Percentiles rank a stretch among this genome's conserved stretches.
These are phyloP conservation scores for Hirtodrosophila cameraria DNA, from an alignment of 2,888 invertebrate genomes.

Conservation along the genomic window DNA sequence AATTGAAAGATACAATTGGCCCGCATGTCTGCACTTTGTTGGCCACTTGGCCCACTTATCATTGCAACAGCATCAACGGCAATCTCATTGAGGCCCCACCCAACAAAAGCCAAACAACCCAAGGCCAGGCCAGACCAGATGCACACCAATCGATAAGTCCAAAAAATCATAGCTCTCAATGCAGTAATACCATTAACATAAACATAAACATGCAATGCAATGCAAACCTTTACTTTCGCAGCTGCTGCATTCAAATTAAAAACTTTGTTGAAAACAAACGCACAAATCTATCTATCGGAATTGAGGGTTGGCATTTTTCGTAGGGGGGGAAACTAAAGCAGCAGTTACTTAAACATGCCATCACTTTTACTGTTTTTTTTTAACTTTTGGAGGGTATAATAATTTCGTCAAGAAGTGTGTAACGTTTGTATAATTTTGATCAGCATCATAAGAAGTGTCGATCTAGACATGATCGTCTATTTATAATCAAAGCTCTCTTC, in stretches of 20 bases:
- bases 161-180: conserved; percentile 26
- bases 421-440: too few relatives aligned
- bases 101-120: conserved; percentile 9
- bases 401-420: too few relatives aligned
- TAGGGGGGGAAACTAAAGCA: background rate
- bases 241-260: conserved; percentile 60
- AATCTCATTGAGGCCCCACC: conserved; percentile 20
- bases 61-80: conserved; percentile 39
- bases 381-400: too few relatives aligned
- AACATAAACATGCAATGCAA: conserved; percentile 57
- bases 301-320: background rate
- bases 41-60: conserved; percentile 45
- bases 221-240: conserved; percentile 1
- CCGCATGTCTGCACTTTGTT: conserved; percentile 64
- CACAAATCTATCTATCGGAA: conserved; percentile 44
- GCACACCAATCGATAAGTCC: conserved; percentile 51
- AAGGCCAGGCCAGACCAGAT: conserved; percentile 35
- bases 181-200: too few relatives aligned
- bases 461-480: too few relatives aligned
- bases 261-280: conserved; percentile 48
- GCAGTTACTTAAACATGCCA: conserved; percentile 10
- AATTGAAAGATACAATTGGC: conserved; percentile 59
- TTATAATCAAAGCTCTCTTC: too few relatives aligned
- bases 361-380: too few relatives aligned
- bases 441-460: too few relatives aligned